These are phyloP conservation scores for Pampus argenteus DNA, from an alignment of 2,797 vertebrate genomes.

Conservation along the genomic window DNA sequence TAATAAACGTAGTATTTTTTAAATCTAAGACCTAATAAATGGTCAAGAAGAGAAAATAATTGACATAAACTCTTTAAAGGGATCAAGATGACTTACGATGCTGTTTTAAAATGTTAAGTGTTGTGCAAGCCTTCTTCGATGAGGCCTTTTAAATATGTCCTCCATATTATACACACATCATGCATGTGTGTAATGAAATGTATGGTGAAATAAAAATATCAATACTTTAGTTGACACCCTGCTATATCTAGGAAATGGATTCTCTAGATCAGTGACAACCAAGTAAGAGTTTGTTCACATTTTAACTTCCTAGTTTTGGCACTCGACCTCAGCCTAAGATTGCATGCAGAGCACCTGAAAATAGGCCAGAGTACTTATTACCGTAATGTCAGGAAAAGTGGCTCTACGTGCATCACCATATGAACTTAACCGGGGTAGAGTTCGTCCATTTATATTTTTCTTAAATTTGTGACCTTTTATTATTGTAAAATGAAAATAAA, in stretches of 20 bases:
- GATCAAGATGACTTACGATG: background rate
- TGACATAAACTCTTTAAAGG: background rate
- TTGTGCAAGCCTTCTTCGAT: background rate
- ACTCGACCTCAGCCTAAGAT: conserved; percentile 8
- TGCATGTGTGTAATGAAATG: background rate
- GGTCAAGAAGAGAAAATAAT: background rate
- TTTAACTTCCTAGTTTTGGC: background rate
- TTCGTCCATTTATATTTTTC: background rate
- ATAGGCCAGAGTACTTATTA: conserved; percentile 33
- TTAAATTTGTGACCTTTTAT: accelerated
- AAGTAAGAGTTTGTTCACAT: background rate
- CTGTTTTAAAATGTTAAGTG: background rate
- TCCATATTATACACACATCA: background rate
- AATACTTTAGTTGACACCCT: background rate
- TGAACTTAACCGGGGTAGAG: accelerated
- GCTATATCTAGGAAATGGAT: background rate
- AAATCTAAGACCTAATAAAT: background rate
- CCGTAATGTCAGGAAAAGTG: conserved; percentile 46
- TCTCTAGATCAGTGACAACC: background rate
- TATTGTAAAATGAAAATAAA: background rate
- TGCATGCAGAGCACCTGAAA: background rate
- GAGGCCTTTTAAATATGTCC: background rate
- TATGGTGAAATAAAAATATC: no score
- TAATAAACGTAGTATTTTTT: background rate
- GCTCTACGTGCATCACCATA: background rate